Percentiles rank a stretch among this genome's conserved stretches.
Conservation (phyloP, 35 echinoderm and acorn worm genomes). For the Diadema setosum region DNA sequence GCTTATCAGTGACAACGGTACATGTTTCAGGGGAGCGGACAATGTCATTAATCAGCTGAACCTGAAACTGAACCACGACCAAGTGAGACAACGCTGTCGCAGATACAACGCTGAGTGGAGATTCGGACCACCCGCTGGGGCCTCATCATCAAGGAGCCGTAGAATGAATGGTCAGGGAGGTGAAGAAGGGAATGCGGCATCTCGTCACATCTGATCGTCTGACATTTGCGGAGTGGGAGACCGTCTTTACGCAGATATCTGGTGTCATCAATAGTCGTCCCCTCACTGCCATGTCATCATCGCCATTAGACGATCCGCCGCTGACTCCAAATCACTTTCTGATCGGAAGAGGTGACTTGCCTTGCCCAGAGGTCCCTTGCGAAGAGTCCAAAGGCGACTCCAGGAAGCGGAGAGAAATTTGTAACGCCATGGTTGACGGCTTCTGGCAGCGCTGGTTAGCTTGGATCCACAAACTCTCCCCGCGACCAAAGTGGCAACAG, state of each 20-base stretch:
- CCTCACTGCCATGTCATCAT: slow-evolving; percentile 72
- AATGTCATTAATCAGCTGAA: slow-evolving; percentile 67
- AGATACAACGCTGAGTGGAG: slow-evolving; percentile 54
- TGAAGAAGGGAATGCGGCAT: slow-evolving; percentile 74
- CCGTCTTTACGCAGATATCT: slow-evolving; percentile 68
- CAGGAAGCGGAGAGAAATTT: slow-evolving; percentile 43
- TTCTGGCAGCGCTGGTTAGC: no score
- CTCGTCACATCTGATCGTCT: slow-evolving; percentile 60
- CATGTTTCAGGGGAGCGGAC: slow-evolving; percentile 64
- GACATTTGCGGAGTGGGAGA: slow-evolving; percentile 82
- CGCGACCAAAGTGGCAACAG: no score
- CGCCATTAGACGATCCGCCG: slow-evolving; percentile 59
- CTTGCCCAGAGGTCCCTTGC: slow-evolving; percentile 35
- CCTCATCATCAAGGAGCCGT: slow-evolving; percentile 57
- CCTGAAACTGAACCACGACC: slow-evolving; percentile 38
- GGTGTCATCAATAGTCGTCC: slow-evolving; percentile 68
- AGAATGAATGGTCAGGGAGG: slow-evolving; percentile 64
- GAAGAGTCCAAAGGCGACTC: slow-evolving; percentile 12
- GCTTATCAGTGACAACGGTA: slow-evolving; percentile 57
- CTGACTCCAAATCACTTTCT: slow-evolving; percentile 65
- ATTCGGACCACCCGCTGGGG: slow-evolving; percentile 70
- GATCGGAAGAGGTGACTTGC: slow-evolving; percentile 54
- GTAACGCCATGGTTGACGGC: no score
- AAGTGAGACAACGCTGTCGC: slow-evolving; percentile 46
- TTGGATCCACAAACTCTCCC: no score